phyloP scores from a whole-genome alignment of 2,797 vertebrate genomes.

The Chanos chanos region DNA sequence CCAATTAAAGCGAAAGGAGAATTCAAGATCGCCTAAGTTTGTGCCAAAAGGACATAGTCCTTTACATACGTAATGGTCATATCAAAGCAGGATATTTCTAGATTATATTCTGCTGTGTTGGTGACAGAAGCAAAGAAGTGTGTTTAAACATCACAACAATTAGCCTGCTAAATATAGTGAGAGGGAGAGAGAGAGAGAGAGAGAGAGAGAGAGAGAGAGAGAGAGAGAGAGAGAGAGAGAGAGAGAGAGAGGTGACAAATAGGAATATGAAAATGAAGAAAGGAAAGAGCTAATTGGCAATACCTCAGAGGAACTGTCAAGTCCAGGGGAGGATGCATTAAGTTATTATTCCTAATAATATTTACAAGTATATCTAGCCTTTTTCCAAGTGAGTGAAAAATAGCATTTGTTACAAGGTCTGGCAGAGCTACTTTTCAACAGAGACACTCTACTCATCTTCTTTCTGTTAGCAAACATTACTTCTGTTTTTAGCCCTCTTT shows the following conservation, averaged over 20 bases:
- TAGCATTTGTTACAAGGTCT: constrained; percentile 81
- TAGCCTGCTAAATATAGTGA: constrained; percentile 70
- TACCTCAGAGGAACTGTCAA: constrained; percentile 82
- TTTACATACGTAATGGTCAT: too few relatives aligned
- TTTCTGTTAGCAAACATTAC: constrained; percentile 85
- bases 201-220: constrained; percentile 35
- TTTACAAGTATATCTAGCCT: constrained; percentile 88
- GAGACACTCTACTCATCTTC: constrained; percentile 80
- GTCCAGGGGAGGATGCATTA: constrained; percentile 85
- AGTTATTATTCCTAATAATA: constrained; percentile 94
- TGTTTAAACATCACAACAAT: constrained; percentile 68
- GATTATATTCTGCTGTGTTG: constrained; percentile 60
- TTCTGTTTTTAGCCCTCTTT: constrained; percentile 86
- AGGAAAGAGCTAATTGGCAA: constrained; percentile 81
- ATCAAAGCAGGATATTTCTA: too few relatives aligned
- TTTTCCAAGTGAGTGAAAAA: constrained; percentile 83
- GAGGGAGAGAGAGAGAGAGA: constrained; percentile 69
- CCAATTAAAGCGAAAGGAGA: too few relatives aligned
- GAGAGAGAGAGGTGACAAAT: neutral
- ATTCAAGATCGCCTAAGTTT: too few relatives aligned
- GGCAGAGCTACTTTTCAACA: constrained; percentile 87
- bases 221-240: too few relatives aligned
- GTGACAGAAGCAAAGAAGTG: constrained; percentile 68
- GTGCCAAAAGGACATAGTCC: too few relatives aligned
- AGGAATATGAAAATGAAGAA: constrained; percentile 13